Base-by-base conservation (phyloP, 2,113 vertebrate species). In the Labrus mixtus region DNA sequence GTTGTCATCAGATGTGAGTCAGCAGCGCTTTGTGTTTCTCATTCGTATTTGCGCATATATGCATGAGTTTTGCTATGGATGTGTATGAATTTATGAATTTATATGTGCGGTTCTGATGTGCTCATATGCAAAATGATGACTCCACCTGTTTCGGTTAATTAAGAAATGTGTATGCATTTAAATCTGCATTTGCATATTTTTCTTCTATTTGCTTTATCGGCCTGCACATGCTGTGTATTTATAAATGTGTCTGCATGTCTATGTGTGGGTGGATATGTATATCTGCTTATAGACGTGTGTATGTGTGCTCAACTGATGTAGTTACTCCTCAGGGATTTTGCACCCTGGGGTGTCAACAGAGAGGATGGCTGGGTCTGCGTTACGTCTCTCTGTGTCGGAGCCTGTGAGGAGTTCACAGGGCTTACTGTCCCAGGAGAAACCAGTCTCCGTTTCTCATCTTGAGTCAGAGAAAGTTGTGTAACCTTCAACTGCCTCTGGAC, bases 1-100 rank as follows among this genome's bases (percentile, higher is more conserved):
- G 74, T 37, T 73, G 68, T 78, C 77, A 76, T 79, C 76, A 77
- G 78, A 72, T 77, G 65, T 81, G 79, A 85, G 55, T 85, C 85
- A 85, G 64, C 68, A 87, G 79, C 39, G 84, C 15, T 75, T 48
- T 51, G 4, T 39, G 58, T 64, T 20, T 73, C 61, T 63, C 50
- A 71, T 74, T 29, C 74, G 56, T 48, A 58, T 65, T 39, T 68
- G 20, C 71, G 23, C 69, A 59, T 25, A n/a, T 55, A 39, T 67
- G 54, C 45, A 23, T 43, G 73, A 57, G 36, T 76, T 41, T 76
- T 8, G 20, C 22, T 55, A 8, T 13, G 13, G 41, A 29, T 41
- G 58, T 25, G 4, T 62, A 25, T 62, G 17, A 22, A 4, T 39
- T 22, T 53, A 4, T 59, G 22, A 65, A 10, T 46, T 7, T 68